Base-by-base conservation (phyloP, 1,140 invertebrate genomes). In the Drosophila ananassae region DNA sequence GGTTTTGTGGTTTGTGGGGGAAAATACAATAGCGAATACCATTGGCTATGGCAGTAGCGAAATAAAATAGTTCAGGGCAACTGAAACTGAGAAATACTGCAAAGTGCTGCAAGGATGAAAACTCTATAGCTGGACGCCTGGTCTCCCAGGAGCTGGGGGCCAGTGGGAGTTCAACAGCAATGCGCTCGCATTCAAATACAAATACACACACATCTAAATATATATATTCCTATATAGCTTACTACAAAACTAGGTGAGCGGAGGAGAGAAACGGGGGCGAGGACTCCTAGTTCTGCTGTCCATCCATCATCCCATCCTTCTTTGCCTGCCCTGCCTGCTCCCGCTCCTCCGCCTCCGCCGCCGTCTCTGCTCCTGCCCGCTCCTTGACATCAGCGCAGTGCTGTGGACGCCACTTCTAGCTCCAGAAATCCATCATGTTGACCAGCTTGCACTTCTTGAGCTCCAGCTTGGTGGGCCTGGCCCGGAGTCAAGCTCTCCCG, bases 401-500 rank as follows among this genome's bases (percentile, higher is more conserved):
- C 82, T 82, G 82, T 44, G 79, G 76, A 83, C 90, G 90, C 90
- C 90, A 91, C 90, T 91, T 91, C 90, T 91, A 91, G 90, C 90
- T 91, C 90, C 90, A 92, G 58, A 91, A 91, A 75, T 92, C 90
- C 89, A 90, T 89, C 91, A 91, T 87, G 67, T 92, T 92, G 56
- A 92, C 91, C 78, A 92, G 74, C 74, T 90, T 92, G 79, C 84
- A 92, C 63, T 92, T 92, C 68, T 91, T 91, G 55, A 91, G 80
- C 80, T 91, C 90, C 61, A 91, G 64, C 75, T 91, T 90, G n/a
- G 89, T 91, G 62, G 90, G 83, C 56, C 90, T 62, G n/a, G 89
- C 83, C 55, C 84, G 76, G 64, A 89, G 91, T 94, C 94, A 94
- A 93, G 94, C 94, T n/a, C 93, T 90, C 54, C 93, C 93, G 75